Evolutionary conservation across 2,888 invertebrate species (phyloP), one percentile per base, ranked within the genome.

Genomic region (Scaptodrosophila latifasciaeformis): DNA sequence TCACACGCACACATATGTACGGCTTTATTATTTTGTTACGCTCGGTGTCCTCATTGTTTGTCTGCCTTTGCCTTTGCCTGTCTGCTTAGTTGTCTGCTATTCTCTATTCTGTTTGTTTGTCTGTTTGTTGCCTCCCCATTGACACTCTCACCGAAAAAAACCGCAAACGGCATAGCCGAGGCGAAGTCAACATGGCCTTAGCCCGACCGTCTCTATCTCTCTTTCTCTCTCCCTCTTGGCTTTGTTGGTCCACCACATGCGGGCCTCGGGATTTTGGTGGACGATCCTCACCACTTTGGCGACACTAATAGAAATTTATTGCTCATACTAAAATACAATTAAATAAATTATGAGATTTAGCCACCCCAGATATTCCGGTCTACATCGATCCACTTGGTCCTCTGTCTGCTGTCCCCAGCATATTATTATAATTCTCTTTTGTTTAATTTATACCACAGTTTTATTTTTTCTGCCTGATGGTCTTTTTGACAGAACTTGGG

Each of bases 311-410:
- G 61, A 80, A 80, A 75, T 75, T 75, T 75, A 75, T 75, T 70
- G 75, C 74, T 67, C 67, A 67, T 64, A 74, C 80, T 74, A 80
- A 80, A 75, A 74, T 75, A 71, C 72, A 75, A 75, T 75, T 75
- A 75, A 75, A 75, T 75, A 75, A 80, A 75, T 75, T 80, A 80
- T 75, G 78, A 79, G 80, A 75, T 75, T 79, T 72, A 49, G 60
- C 49, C 64, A 39, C 21, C 35, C 44, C 54, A 34, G 29, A 18
- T 15, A 10, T 15, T 21, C 43, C n/a, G 10, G 13, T 27, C n/a
- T n/a, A n/a, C n/a, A n/a, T n/a, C n/a, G n/a, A n/a, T n/a, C n/a
- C n/a, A n/a, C n/a, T n/a, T n/a, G n/a, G n/a, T n/a, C n/a, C n/a
- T n/a, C n/a, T n/a, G n/a, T n/a, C n/a, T n/a, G n/a, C n/a, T n/a